phyloP scores from a whole-genome alignment of 2,888 invertebrate species.

The Odontothrips loti region DNA sequence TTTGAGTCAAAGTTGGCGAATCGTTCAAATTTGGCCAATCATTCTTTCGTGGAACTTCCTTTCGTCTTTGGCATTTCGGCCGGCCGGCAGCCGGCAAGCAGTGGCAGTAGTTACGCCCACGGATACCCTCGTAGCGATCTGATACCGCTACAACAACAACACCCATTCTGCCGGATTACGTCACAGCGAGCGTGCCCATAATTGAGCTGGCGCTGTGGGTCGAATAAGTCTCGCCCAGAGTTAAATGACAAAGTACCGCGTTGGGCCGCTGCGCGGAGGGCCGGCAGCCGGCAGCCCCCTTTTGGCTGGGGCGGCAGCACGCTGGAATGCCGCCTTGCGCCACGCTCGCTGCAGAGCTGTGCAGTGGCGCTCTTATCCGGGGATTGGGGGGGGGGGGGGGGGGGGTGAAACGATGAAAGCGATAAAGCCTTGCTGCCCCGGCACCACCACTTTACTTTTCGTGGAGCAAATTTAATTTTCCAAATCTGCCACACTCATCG shows the following conservation, averaged over 20 bases:
- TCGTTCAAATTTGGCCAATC: too few species aligned
- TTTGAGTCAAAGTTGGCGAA: too few species aligned
- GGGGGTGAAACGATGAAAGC: background rate
- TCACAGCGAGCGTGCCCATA: slow-evolving; percentile 1
- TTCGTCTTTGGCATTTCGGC: too few species aligned
- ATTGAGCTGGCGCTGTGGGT: background rate
- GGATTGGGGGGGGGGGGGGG: background rate
- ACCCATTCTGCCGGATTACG: background rate
- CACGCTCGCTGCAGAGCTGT: background rate
- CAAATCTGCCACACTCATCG: background rate
- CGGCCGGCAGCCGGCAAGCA: too few species aligned
- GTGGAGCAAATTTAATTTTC: slow-evolving; percentile 23
- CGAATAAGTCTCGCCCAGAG: slow-evolving; percentile 3
- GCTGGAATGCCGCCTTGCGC: background rate
- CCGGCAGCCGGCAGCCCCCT: background rate
- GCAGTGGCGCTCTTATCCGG: background rate
- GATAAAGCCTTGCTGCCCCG: too few species aligned
- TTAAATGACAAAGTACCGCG: background rate
- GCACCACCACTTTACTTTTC: background rate
- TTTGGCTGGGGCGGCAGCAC: too few species aligned
- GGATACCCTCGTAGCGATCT: too few species aligned
- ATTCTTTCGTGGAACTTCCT: too few species aligned
- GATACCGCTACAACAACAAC: too few species aligned
- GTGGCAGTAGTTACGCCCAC: too few species aligned
- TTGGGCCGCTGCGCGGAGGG: background rate